These are phyloP conservation scores for Laodelphax striatellus DNA, from an alignment of 1,140 invertebrate genomes.

Conservation along the genomic window DNA sequence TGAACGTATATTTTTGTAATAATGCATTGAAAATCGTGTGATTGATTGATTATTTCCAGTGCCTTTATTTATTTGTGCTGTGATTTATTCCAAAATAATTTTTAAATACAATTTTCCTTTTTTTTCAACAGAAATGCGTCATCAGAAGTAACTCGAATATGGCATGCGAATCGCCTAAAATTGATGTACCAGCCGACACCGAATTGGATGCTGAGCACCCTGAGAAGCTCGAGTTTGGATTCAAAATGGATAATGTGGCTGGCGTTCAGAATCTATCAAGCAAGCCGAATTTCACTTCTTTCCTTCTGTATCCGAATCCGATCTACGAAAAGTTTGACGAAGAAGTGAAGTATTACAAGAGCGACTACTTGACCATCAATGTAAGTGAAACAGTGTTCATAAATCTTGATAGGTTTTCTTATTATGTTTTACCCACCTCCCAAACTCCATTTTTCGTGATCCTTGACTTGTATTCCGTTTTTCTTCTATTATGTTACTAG, in stretches of 20 bases:
- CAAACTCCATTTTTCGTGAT: background rate
- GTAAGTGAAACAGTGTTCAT: constrained; percentile 32
- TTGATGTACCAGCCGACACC: constrained; percentile 52
- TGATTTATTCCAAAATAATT: no score
- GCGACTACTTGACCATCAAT: constrained; percentile 92
- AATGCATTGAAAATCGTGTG: no score
- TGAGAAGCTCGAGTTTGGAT: constrained; percentile 76
- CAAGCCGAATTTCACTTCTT: constrained; percentile 42
- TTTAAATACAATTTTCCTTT: no score
- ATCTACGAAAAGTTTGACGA: constrained; percentile 80
- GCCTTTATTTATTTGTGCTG: no score
- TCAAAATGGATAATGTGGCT: constrained; percentile 88
- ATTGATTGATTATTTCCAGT: no score
- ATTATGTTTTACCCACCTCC: background rate
- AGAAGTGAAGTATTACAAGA: constrained; percentile 88
- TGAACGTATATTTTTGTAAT: no score
- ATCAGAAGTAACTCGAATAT: constrained; percentile 67
- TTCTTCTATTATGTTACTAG: no score
- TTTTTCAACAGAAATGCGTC: constrained; percentile 49
- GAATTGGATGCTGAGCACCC: constrained; percentile 61
- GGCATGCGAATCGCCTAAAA: constrained; percentile 74
- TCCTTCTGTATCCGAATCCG: constrained; percentile 85
- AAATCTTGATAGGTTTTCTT: background rate
- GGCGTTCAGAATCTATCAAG: constrained; percentile 69
- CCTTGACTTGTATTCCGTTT: no score